These are phyloP conservation scores for Hippocampus abdominalis DNA, from an alignment of 2,113 vertebrate genomes.

Conservation along the genomic window DNA sequence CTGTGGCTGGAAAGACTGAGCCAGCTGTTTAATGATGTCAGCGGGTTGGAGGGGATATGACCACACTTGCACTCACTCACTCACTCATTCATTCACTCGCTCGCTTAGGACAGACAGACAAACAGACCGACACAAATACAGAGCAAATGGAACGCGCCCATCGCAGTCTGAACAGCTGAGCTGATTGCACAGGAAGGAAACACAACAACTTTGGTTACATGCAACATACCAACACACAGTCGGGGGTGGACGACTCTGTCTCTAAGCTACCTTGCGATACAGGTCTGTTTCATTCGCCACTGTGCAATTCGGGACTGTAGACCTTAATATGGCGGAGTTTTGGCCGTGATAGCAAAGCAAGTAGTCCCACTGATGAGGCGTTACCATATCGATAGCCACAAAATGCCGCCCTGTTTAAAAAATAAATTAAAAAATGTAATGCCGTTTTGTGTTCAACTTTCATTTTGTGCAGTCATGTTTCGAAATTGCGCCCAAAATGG, in stretches of 20 bases:
- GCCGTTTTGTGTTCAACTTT: not conserved
- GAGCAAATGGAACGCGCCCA: slow-evolving; percentile 57
- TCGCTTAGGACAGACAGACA: slow-evolving; percentile 48
- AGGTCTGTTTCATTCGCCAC: not conserved
- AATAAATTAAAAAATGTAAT: too few relatives aligned
- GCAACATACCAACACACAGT: slow-evolving; percentile 45
- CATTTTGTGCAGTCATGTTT: not conserved
- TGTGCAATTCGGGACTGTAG: not conserved
- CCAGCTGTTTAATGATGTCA: slow-evolving; percentile 77
- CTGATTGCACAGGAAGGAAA: slow-evolving; percentile 63
- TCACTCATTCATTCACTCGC: slow-evolving; percentile 15
- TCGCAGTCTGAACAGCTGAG: slow-evolving; percentile 69
- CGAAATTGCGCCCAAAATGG: too few relatives aligned
- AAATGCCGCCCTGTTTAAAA: too few relatives aligned
- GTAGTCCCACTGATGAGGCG: not conserved
- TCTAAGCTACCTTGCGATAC: not conserved
- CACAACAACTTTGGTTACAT: slow-evolving; percentile 42
- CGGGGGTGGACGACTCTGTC: slow-evolving; percentile 50
- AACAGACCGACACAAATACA: slow-evolving; percentile 11
- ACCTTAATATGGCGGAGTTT: not conserved
- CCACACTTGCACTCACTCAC: slow-evolving; percentile 33
- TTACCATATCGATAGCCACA: not conserved
- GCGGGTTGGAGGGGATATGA: slow-evolving; percentile 61
- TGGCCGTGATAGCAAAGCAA: not conserved
- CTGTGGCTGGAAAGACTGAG: slow-evolving; percentile 72